These are phyloP conservation scores for Dascillus cervinus DNA, from an alignment of 2,888 invertebrate genomes.

Conservation along the genomic window DNA sequence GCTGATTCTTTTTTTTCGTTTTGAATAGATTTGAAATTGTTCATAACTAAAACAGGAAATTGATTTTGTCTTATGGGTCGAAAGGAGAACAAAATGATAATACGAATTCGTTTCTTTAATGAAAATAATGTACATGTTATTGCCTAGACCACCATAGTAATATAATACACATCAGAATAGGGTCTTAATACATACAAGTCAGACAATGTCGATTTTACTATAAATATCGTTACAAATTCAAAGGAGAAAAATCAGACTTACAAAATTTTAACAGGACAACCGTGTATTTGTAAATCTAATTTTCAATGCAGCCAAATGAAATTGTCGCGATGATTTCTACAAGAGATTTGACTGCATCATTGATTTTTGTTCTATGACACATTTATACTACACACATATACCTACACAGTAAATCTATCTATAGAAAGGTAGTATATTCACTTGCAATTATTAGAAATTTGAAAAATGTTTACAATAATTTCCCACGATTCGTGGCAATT, in stretches of 20 bases:
- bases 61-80: too few relatives aligned
- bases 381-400: conserved; percentile 29
- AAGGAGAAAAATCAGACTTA: conserved; percentile 13
- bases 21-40: not conserved
- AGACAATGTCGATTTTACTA: conserved; percentile 13
- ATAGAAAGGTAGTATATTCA: conserved; percentile 26
- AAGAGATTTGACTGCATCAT: conserved; percentile 13
- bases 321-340: conserved; percentile 8
- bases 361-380: conserved; percentile 22
- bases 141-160: conserved; percentile 45
- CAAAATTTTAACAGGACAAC: conserved; percentile 2
- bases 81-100: too few relatives aligned
- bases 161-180: conserved; percentile 44
- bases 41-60: not conserved
- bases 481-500: too few relatives aligned
- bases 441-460: too few relatives aligned
- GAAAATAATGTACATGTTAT: conserved; percentile 48
- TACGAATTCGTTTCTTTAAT: conserved; percentile 46
- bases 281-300: conserved; percentile 8
- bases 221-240: conserved; percentile 18
- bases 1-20: too few relatives aligned
- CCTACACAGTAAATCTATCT: conserved; percentile 23
- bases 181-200: conserved; percentile 34
- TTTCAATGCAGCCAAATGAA: conserved; percentile 10
- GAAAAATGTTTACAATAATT: too few relatives aligned